Base-by-base conservation (phyloP, 2,113 vertebrate genomes). In the Perccottus glenii region DNA sequence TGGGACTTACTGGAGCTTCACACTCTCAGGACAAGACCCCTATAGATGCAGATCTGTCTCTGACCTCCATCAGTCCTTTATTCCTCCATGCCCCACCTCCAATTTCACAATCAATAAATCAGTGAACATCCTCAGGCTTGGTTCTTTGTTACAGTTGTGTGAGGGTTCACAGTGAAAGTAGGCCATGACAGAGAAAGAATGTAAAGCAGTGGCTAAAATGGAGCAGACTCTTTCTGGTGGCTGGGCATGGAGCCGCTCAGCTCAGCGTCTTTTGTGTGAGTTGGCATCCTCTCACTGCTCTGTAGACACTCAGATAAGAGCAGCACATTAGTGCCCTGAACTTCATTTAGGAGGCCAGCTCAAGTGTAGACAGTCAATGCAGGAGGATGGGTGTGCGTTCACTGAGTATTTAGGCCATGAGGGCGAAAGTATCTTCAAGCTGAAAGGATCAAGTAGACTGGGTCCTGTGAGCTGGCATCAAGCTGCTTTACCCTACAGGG, bases 241-340 rank as follows among this genome's bases (percentile, higher is more conserved):
- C 70, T 48, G 48, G 33, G n/a, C 33, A 51, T 70, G 45, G 40
- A 76, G 60, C 16, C n/a, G 10, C 72, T 60, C 10, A 9, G 33
- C 74, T 70, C 65, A 66, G 67, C 48, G 15, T 67, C 74, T 84
- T 81, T 76, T 81, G 67, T 69, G 52, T 49, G 33, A 57, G 60
- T 62, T 74, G 77, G 75, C 69, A 61, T 64, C 44, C 53, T 69
- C 62, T 64, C 63, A 64, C 9, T 42, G 50, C 48, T 55, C 15
- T 53, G 60, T 2, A 36, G 51, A 44, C 51, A n/a, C 60, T 63
- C 59, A 19, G 19, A 65, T 74, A 61, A 72, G 51, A 77, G 70
- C 67, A 57, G 43, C 63, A 77, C 62, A 75, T 51, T 67, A 78
- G 50, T 40, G 50, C 33, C 50, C 48, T 50, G 35, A 12, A 47